phyloP scores from a whole-genome alignment of 37 sponge, comb jelly and placozoan genomes.

The Aphrocallistes beatrix region DNA sequence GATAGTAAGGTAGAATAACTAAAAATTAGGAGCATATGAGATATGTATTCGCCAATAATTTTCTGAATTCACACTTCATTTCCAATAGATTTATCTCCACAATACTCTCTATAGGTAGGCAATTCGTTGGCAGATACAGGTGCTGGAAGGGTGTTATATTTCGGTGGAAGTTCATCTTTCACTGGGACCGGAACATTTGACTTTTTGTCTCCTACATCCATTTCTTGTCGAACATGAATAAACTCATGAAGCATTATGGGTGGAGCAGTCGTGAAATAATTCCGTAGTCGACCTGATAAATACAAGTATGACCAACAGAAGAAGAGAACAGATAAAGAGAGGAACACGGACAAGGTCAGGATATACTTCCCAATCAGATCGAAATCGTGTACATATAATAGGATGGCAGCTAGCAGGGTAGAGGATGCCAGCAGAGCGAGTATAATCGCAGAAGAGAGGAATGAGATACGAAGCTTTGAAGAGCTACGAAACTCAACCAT shows the following conservation, averaged over 20 bases:
- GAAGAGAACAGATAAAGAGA: neutral
- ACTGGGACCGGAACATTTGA: neutral
- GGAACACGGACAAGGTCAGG: neutral
- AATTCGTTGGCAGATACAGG: neutral
- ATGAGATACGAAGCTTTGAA: neutral
- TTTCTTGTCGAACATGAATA: neutral
- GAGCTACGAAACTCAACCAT: neutral
- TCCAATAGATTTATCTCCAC: no score
- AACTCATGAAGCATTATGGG: neutral
- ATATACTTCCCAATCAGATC: neutral
- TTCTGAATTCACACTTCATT: no score
- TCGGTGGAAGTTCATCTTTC: neutral
- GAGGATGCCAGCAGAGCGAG: neutral
- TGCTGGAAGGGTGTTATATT: neutral
- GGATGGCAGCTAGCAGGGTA: neutral
- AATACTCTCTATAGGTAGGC: neutral
- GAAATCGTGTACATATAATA: neutral
- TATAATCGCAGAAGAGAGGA: neutral
- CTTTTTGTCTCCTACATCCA: neutral
- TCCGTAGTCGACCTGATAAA: neutral
- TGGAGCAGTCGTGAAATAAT: neutral
- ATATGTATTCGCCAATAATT: no score
- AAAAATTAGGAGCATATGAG: no score
- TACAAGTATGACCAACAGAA: conserved; percentile 7
- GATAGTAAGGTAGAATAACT: no score